Evolutionary conservation across 1,140 invertebrate species (phyloP), one percentile per base, ranked within the genome.

Genomic region (Drosophila pachea): DNA sequence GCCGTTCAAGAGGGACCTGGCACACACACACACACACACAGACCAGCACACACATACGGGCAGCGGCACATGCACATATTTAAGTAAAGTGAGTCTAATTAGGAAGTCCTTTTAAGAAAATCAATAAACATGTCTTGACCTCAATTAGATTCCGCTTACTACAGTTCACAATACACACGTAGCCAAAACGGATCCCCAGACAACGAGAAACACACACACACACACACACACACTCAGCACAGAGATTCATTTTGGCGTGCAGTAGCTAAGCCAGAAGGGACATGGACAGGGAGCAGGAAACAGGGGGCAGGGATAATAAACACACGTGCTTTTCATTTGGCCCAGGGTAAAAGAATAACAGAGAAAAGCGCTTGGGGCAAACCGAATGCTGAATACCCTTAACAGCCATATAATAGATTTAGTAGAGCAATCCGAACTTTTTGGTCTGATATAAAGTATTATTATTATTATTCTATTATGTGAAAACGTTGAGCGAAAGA

Each of bases 121-220:
- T 86, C 81, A 86, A 86, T 86, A 86, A 86, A 81, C 76, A 86
- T 86, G 81, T 86, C 81, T 86, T 86, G 81, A 86, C 81, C 81
- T 86, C 81, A 86, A 86, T 86, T 86, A 86, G 79, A 84, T 83
- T 83, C 60, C 78, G 78, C 78, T 82, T 83, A 83, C 78, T 69
- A 82, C 78, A 82, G 74, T 83, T 83, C 78, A 83, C 78, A 83
- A 83, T 75, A 83, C 78, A 78, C 76, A 79, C 74, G 69, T 78
- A 78, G 58, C 74, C 55, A 67, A 77, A 78, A 78, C 73, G 54
- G 54, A 70, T 78, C 72, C 67, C 67, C 72, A 82, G 78, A 81
- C 78, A 81, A 81, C 74, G 78, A 81, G 31, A 63, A 63, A 49
- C 38, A 60, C 36, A 56, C n/a, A 35, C 66, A 52, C n/a, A 60